A percentile compares a stretch with the other conserved stretches of the same genome.
phyloP scores from a whole-genome alignment of 2,888 invertebrate species.

The Polydrusus pterygomalis region DNA sequence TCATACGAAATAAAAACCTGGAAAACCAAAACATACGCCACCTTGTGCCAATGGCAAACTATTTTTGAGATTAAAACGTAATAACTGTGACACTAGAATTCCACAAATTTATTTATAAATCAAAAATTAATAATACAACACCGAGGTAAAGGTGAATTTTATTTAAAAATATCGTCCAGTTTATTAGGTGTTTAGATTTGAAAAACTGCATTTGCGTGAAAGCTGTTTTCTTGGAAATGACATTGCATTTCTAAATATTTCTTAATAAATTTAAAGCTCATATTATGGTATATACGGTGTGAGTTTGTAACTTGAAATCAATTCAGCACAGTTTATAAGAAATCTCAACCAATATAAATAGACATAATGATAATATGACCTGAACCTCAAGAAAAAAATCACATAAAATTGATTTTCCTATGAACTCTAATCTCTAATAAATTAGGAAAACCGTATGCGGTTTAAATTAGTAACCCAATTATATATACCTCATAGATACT shows the following conservation, averaged over 20 bases:
- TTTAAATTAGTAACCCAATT: too few species aligned
- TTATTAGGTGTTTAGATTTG: constrained; percentile 5
- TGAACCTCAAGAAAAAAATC: too few species aligned
- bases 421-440: too few species aligned
- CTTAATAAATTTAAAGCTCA: too few species aligned
- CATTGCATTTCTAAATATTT: not conserved
- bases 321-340: too few species aligned
- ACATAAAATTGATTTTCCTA: too few species aligned
- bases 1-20: constrained; percentile 17
- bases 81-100: constrained; percentile 50
- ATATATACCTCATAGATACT: too few species aligned
- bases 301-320: too few species aligned
- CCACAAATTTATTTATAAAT: constrained; percentile 50
- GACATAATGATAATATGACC: too few species aligned
- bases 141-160: constrained; percentile 54
- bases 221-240: not conserved
- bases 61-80: constrained; percentile 50
- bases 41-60: constrained; percentile 48
- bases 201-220: not conserved
- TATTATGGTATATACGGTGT: too few species aligned
- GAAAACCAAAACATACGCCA: constrained; percentile 36
- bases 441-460: too few species aligned
- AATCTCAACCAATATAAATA: too few species aligned
- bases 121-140: constrained; percentile 39
- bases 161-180: constrained; percentile 41